Base-by-base conservation (phyloP, 2,113 vertebrate species). In the Symphodus melops region DNA sequence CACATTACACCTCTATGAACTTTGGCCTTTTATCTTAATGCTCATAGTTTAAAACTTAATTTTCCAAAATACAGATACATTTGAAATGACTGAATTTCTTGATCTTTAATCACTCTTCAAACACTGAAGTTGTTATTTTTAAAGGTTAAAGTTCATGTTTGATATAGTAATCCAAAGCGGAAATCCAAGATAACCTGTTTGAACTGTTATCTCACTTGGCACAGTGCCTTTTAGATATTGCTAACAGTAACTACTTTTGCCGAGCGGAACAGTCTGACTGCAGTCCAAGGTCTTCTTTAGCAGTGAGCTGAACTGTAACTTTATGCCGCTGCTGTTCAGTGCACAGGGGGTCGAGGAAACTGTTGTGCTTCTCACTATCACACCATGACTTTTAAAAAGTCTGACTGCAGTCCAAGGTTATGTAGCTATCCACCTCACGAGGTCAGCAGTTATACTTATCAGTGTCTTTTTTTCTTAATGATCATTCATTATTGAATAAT, bases 251-350 rank as follows among this genome's bases (percentile, higher is more conserved):
- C 1, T 69, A 3, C 17, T 33, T 13, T 61, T 56, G 4, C 28
- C 28, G 8, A 23, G 46, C 7, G 3, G 3, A 62, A 17, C 0
- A 21, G 39, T 36, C n/a, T 74, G 21, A 75, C 63, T 73, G 56
- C 33, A 67, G 79, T 88, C 53, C 88, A 91, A 89, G 83, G 88
- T 84, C 84, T 72, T 73, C 17, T 46, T 10, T 48, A 25, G 44
- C 46, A 68, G 68, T 21, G 36, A 37, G 21, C 56, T 79, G 7
- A 39, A 39, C 57, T 58, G 28, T 69, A 56, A 70, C 8, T 65
- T 42, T 62, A 5, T 64, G 37, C 52, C 52, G 51, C 23, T 62
- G 52, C 60, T 81, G 21, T 44, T 67, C 19, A 37, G 54, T 72
- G 28, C 11, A 16, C 25, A 39, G 9, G 17, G 81, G 83, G 57